Percentiles rank a stretch among this genome's conserved stretches.
Conservation (phyloP, 2,113 vertebrate genomes). For the Chamaetylas fuelleborni region DNA sequence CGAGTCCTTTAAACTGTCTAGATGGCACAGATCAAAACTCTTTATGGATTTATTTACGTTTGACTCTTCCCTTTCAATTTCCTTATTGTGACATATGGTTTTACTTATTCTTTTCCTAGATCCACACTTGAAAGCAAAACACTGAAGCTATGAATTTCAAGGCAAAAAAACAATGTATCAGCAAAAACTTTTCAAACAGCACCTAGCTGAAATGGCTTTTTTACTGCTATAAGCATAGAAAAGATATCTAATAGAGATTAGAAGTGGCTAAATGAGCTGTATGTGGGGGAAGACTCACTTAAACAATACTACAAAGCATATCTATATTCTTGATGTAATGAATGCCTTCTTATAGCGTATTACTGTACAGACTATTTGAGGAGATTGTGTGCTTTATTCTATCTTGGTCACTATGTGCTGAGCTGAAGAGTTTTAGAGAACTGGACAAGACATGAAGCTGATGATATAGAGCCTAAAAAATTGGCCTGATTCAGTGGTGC, state of each 20-base stretch:
- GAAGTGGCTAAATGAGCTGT: neutral
- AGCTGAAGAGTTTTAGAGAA: neutral
- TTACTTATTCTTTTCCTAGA: neutral
- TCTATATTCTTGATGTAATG: neutral
- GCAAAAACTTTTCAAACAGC: neutral
- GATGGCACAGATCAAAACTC: neutral
- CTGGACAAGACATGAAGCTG: neutral
- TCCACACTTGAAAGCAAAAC: neutral
- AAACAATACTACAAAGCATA: neutral
- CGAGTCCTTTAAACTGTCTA: neutral
- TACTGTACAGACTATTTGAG: neutral
- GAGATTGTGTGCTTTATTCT: neutral
- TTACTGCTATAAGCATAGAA: neutral
- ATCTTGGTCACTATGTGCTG: neutral
- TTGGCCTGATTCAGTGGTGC: neutral
- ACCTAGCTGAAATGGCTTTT: neutral
- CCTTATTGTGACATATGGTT: neutral
- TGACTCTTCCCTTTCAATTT: neutral
- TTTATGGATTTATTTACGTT: neutral
- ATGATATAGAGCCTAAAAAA: neutral
- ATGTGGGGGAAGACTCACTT: neutral
- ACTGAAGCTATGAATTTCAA: neutral
- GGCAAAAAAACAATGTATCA: neutral
- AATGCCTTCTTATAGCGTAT: neutral
- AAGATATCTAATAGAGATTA: neutral